Base-by-base conservation (phyloP, 2,888 invertebrate species). In the Philhelius pedissequus region DNA sequence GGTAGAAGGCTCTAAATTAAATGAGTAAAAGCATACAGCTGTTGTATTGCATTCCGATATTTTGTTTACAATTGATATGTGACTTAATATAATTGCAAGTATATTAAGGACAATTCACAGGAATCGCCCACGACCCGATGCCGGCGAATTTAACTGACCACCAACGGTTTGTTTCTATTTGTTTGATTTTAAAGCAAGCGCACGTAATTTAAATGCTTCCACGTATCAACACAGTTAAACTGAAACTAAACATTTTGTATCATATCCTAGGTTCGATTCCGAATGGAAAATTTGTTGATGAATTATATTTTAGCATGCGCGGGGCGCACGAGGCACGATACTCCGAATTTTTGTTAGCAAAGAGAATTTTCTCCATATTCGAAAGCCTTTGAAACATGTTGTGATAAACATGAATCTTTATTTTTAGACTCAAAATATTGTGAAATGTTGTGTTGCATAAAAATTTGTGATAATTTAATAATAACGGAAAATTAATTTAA, bases 231-330 rank as follows among this genome's bases (percentile, higher is more conserved):
- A 70, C 73, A 73, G 83, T 66, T 79, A 68, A 70, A 79, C 83
- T 79, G 68, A 69, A 83, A 83, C 83, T 83, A 83, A 83, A 74
- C 69, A 70, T 70, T 62, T 83, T 83, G 79, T 79, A 56, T 40
- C 79, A 69, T 74, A 74, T 40, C 79, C 73, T 74, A 74, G 74
- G 77, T 73, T 73, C 43, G 20, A 62, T 64, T 52, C 45, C 74
- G 64, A 83, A 79, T 69, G 48, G 48, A 40, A 71, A 74, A 62
- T 69, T 58, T 74, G 69, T 69, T 78, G 73, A 69, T 68, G 68
- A n/a, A n/a, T 22, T 9, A 35, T 45, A 4, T n/a, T 48, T 70
- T 62, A 8, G 35, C 22, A 25, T 83, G 83, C 83, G 83, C 69
- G n/a, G n/a, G n/a, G n/a, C n/a, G n/a, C n/a, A n/a, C n/a, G n/a